A percentile compares a stretch with the other conserved stretches of the same genome.
Conservation (phyloP, 1,140 invertebrate species). For the Ceratitis capitata region DNA sequence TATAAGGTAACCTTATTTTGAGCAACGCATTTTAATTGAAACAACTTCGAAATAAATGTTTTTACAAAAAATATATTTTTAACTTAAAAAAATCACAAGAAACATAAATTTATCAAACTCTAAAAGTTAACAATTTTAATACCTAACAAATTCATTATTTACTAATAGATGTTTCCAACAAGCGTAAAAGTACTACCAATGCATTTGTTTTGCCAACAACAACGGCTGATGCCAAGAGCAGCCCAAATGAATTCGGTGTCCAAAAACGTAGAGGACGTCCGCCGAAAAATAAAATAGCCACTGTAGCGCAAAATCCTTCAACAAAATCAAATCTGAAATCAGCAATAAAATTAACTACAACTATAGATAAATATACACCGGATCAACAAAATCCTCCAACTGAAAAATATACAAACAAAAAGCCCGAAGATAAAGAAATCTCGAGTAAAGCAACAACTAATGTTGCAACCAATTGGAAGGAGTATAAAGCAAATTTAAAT, state of each 20-base stretch:
- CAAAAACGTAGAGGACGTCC: conserved; percentile 41
- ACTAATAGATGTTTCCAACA: neutral
- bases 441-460: neutral
- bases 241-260: neutral
- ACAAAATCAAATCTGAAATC: neutral
- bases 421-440: neutral
- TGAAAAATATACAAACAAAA: neutral
- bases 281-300: conserved; percentile 19
- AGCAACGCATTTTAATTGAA: no score
- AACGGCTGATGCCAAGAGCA: neutral
- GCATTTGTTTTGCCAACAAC: neutral
- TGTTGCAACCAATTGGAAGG: conserved; percentile 41
- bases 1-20: no score
- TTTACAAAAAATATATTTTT: no score
- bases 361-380: neutral
- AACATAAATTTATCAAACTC: no score
- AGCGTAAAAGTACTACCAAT: neutral
- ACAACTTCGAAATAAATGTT: no score
- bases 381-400: neutral
- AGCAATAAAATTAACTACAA: neutral
- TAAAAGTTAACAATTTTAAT: no score
- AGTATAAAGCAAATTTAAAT: conserved; percentile 41
- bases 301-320: neutral
- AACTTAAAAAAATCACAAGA: no score
- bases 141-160: no score